Evolutionary conservation across 2,888 invertebrate genomes (phyloP), one percentile per base, ranked within the genome.

Genomic region (Drosophila incognita): DNA sequence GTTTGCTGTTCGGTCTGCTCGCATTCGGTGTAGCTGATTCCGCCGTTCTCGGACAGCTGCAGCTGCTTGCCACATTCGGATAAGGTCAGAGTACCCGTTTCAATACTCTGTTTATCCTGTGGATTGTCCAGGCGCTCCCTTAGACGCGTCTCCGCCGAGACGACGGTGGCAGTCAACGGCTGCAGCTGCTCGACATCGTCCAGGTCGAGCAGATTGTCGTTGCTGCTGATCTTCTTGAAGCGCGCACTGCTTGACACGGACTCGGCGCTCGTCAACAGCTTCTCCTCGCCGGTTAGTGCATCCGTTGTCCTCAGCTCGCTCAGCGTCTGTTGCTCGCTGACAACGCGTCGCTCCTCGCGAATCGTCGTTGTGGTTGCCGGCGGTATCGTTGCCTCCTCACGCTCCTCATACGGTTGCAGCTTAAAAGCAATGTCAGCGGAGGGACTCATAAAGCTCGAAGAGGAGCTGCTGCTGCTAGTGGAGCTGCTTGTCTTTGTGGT

Each of bases 31-130:
- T 90, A 82, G 49, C 73, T 81, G 58, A 91, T 56, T 31, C 79
- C 88, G 15, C 90, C 86, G 33, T 83, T 82, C 3, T 79, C 81
- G 63, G 79, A 79, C 74, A 88, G 82, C 74, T 87, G 83, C 79
- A 90, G 81, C 81, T 91, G 90, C 59, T 90, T 92, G 83, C 93
- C 92, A 87, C 91, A 89, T 88, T 93, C 92, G 86, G 93, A 92
- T 92, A 92, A 88, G 88, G 91, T 93, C 92, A 92, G 88, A 91
- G 89, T 92, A 92, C 92, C 93, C 81, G 85, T 82, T 69, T 90
- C 91, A 92, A 92, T 93, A 93, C 91, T 92, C 90, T 92, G 93
- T 87, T 83, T 92, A 92, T 92, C 93, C 82, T 87, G 90, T 90
- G 92, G 91, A 86, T 89, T 87, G 6, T 85, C 80, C 69, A 89